These are phyloP conservation scores for Dicentrarchus labrax DNA, from an alignment of 2,113 vertebrate species.

Conservation along the genomic window DNA sequence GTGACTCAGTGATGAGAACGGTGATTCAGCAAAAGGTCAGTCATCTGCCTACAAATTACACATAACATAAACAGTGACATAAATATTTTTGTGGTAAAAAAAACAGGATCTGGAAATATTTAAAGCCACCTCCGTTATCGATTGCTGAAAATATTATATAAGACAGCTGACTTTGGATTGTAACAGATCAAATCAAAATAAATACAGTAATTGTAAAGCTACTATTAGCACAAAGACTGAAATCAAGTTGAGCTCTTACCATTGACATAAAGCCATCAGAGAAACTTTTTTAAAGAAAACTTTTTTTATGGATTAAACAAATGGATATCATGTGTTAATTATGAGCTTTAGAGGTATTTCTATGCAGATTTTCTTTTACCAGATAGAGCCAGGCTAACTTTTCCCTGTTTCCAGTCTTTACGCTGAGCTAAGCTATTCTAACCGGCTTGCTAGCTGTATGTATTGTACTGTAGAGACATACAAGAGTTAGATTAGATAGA, in stretches of 20 bases:
- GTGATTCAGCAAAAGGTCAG: slow-evolving; percentile 26
- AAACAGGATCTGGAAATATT: background rate
- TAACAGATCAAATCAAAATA: background rate
- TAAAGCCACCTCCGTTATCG: background rate
- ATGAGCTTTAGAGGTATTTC: background rate
- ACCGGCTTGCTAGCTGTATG: background rate
- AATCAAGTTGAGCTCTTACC: background rate
- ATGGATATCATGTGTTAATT: too few species aligned
- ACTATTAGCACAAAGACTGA: background rate
- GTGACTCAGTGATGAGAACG: slow-evolving; percentile 48
- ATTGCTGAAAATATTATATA: background rate
- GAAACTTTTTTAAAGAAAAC: background rate
- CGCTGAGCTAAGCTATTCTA: background rate
- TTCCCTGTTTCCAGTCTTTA: background rate
- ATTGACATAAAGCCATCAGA: background rate
- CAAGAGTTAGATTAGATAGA: too few species aligned
- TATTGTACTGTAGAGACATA: background rate
- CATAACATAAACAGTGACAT: background rate
- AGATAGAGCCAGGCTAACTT: too few species aligned
- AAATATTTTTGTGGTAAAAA: background rate
- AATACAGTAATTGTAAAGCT: background rate
- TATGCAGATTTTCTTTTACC: too few species aligned
- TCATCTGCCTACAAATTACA: background rate
- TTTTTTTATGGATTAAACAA: background rate
- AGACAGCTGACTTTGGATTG: background rate